A percentile compares a stretch with the other conserved stretches of the same genome.
Evolutionary conservation across 2,113 vertebrate species (phyloP).

Genomic region (Tyrannus savana): DNA sequence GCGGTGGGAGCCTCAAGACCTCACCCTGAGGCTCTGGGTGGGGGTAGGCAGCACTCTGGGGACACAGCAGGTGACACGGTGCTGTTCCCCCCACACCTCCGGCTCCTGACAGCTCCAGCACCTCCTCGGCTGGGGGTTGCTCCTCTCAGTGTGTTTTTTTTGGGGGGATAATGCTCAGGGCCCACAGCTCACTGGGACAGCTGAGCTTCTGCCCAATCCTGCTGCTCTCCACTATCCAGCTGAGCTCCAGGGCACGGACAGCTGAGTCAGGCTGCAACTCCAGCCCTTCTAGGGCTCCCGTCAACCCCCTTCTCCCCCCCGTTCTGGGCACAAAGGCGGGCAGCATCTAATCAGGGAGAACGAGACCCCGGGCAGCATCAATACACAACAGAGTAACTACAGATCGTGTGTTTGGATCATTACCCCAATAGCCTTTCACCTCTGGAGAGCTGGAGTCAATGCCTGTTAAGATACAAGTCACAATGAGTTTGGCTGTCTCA

Average conservation of each 20-base stretch:
- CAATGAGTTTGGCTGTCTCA: slow-evolving; percentile 78
- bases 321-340: slow-evolving; percentile 44
- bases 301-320: background rate
- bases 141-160: background rate
- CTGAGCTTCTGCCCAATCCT: background rate
- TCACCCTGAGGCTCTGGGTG: background rate
- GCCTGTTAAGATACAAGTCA: slow-evolving; percentile 85
- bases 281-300: slow-evolving; percentile 61
- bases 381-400: no score
- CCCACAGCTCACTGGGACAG: background rate
- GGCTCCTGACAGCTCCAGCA: background rate
- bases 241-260: slow-evolving; percentile 20
- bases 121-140: fast-evolving
- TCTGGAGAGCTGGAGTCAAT: slow-evolving; percentile 83
- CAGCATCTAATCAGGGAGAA: slow-evolving; percentile 62
- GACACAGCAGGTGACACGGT: background rate
- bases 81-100: background rate
- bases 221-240: slow-evolving; percentile 51
- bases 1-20: fast-evolving
- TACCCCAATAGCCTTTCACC: slow-evolving; percentile 85
- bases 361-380: slow-evolving; percentile 71
- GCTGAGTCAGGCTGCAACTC: slow-evolving; percentile 25
- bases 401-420: slow-evolving; percentile 77
- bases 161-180: background rate
- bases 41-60: background rate